These are phyloP conservation scores for Symphodus melops DNA, from an alignment of 2,113 vertebrate genomes.

Conservation along the genomic window DNA sequence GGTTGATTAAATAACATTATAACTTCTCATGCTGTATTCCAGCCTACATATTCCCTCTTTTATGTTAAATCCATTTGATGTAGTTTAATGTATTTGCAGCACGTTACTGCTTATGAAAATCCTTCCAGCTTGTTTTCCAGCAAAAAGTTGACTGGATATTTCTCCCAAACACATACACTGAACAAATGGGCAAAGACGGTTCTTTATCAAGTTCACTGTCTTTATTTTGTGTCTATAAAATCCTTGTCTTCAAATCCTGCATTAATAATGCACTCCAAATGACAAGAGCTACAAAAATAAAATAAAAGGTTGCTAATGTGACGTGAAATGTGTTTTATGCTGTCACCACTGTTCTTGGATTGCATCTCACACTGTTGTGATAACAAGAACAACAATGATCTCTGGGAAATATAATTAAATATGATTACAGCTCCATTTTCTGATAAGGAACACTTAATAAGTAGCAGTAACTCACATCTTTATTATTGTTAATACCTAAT, in stretches of 20 bases:
- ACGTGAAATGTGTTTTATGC: slow-evolving; percentile 3
- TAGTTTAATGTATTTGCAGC: too few species aligned
- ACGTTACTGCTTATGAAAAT: too few species aligned
- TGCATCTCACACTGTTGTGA: not conserved
- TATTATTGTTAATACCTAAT: too few species aligned
- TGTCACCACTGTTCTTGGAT: slow-evolving; percentile 8
- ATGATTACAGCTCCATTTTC: slow-evolving; percentile 2
- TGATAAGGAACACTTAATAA: not conserved
- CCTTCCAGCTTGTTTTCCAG: too few species aligned
- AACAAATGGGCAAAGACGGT: not conserved
- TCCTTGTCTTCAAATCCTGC: not conserved
- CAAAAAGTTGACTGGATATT: too few species aligned
- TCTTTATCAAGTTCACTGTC: slow-evolving; percentile 20
- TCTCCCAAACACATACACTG: slow-evolving; percentile 22
- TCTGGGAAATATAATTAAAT: not conserved
- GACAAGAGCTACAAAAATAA: slow-evolving; percentile 2
- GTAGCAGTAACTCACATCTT: too few species aligned
- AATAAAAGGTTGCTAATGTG: not conserved
- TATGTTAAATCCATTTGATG: too few species aligned
- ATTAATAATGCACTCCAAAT: not conserved
- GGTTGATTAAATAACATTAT: too few species aligned
- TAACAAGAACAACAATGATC: not conserved
- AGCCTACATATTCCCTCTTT: too few species aligned
- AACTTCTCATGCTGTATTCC: too few species aligned
- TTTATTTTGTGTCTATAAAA: slow-evolving; percentile 42